phyloP scores from a whole-genome alignment of 2,888 invertebrate species.

The Oxycera nigricornis region DNA sequence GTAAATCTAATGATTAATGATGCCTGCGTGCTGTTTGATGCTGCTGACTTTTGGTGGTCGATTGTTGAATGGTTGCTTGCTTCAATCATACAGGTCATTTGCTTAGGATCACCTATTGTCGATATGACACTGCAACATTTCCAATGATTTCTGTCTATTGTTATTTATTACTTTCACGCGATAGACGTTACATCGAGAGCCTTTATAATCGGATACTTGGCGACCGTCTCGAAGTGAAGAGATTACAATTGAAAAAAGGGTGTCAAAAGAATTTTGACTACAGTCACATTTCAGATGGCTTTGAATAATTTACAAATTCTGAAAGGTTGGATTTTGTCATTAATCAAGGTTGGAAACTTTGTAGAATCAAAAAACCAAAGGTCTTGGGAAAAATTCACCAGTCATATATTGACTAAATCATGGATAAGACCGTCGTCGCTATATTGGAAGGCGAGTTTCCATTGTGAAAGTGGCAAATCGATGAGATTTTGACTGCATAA shows the following conservation, averaged over 20 bases:
- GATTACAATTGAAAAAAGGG: neutral
- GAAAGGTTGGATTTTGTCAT: conserved; percentile 24
- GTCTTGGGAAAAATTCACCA: no score
- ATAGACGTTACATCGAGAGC: neutral
- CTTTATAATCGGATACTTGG: conserved; percentile 17
- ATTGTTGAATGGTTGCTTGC: neutral
- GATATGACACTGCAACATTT: conserved; percentile 39
- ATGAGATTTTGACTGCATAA: no score
- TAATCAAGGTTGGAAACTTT: no score
- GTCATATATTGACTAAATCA: no score
- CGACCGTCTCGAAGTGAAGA: neutral
- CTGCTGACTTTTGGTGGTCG: conserved; percentile 41
- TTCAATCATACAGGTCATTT: conserved; percentile 39
- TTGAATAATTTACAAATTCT: conserved; percentile 37
- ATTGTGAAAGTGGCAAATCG: no score
- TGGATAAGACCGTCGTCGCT: no score
- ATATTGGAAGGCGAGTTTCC: no score
- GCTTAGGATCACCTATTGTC: conserved; percentile 33
- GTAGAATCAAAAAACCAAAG: no score
- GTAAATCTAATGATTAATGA: conserved; percentile 29
- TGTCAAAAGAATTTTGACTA: conserved; percentile 21
- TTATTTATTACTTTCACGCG: conserved; percentile 24
- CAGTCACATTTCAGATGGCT: neutral
- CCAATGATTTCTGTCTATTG: conserved; percentile 6
- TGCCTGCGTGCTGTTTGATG: conserved; percentile 19